These are phyloP conservation scores for Gymnoscopelus microlampas DNA, from an alignment of 2,797 vertebrate species.

Conservation along the genomic window DNA sequence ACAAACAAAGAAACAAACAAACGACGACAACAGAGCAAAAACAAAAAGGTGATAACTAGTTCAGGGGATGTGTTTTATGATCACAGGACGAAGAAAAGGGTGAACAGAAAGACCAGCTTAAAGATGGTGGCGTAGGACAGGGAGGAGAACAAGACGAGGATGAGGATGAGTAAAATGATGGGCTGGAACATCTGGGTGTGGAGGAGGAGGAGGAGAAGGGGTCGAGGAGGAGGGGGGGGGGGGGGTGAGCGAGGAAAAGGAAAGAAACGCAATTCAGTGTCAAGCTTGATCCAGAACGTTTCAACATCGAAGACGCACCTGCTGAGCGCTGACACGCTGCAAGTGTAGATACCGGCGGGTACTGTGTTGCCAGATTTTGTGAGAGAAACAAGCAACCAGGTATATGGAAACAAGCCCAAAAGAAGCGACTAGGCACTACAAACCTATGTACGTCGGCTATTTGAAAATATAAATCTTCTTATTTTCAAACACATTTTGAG, in stretches of 20 bases:
- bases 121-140: conserved; percentile 99
- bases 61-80: conserved; percentile 75
- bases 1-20: too few relatives aligned
- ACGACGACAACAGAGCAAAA: conserved; percentile 77
- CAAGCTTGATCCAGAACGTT: background rate
- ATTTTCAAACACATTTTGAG: too few relatives aligned
- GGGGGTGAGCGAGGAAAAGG: conserved; percentile 40
- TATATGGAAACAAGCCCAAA: too few relatives aligned
- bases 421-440: too few relatives aligned
- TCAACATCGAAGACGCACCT: background rate
- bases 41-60: conserved; percentile 67
- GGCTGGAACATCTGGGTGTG: conserved; percentile 98
- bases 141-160: conserved; percentile 98
- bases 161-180: conserved; percentile 99
- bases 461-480: too few relatives aligned
- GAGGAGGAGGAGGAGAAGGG: conserved; percentile 32
- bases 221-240: conserved; percentile 32
- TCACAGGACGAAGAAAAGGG: conserved; percentile 99
- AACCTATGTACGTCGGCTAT: too few relatives aligned
- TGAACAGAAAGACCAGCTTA: conserved; percentile 99
- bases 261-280: conserved; percentile 49
- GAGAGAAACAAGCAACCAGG: too few relatives aligned
- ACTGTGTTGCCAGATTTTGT: too few relatives aligned
- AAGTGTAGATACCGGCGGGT: too few relatives aligned
- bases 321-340: too few relatives aligned